These are phyloP conservation scores for Eidolon dupreanum DNA, from an alignment of 2,797 vertebrate species.

Conservation along the genomic window DNA sequence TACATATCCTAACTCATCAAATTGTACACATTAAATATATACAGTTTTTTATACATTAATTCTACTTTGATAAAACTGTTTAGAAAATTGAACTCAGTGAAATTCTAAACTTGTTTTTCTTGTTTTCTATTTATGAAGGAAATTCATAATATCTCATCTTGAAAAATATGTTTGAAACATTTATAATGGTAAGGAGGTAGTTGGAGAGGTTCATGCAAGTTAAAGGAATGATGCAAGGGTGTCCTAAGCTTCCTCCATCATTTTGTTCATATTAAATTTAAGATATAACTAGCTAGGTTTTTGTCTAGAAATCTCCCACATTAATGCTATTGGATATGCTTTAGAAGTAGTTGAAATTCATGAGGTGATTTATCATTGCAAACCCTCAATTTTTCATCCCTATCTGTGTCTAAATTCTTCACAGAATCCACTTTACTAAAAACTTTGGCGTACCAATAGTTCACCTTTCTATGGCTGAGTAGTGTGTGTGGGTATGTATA, in stretches of 20 bases:
- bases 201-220: background rate
- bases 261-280: background rate
- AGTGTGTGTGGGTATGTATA: background rate
- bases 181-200: background rate
- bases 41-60: background rate
- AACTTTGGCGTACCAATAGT: background rate
- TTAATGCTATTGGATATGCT: background rate
- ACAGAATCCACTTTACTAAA: background rate
- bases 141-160: background rate
- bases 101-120: background rate
- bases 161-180: background rate
- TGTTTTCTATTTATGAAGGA: background rate
- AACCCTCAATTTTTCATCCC: background rate
- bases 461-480: background rate
- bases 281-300: background rate
- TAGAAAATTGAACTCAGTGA: background rate
- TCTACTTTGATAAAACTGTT: background rate
- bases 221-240: background rate
- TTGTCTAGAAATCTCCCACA: background rate
- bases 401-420: background rate
- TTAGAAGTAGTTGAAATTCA: background rate
- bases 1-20: background rate
- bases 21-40: background rate
- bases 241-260: background rate
- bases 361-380: background rate